Base-by-base conservation (phyloP, 2,888 invertebrate species). In the Lasioglossum morio region DNA sequence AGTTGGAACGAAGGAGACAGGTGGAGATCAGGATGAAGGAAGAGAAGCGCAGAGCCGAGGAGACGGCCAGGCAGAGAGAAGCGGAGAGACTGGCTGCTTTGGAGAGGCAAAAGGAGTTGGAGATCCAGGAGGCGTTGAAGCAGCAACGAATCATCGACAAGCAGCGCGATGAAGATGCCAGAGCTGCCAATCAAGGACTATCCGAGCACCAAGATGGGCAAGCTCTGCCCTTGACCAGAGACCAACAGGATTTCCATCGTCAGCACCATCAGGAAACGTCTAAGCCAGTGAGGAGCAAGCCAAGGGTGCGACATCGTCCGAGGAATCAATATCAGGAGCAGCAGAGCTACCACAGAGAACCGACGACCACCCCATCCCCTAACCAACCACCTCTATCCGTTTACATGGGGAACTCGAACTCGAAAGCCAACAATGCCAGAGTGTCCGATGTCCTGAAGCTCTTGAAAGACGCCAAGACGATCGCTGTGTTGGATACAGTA, bases 371-470 rank as follows among this genome's bases (percentile, higher is more conserved):
- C 0, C 94, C 95, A 0, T 94, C 95, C 0, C 97, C 98, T 0
- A 98, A 98, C 94, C 98, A 98, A 93, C 98, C 98, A 2, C 98
- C 98, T 0, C 94, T 98, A 72, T 98, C 98, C 1, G 97, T 98
- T 88, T 98, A 97, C 93, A 96, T 98, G 96, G 96, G 94, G 0
- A 89, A 84, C 96, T n/a, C 96, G 96, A 91, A 95, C 95, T 81
- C 91, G 5, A 95, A 96, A 53, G 88, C 93, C 1, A 95, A 95
- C 46, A 95, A 96, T 86, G 96, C 97, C 0, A 97, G 96, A 92
- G 96, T 98, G 4, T 96, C 96, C 27, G 98, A 98, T 93, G 98
- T 98, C 5, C 95, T 98, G 30, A 96, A 96, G 48, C 96, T 97
- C 0, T 94, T 98, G 34, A 97, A 97, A 92, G 96, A 96, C 88